phyloP scores from a whole-genome alignment of 2,888 invertebrate genomes.

The Eristalis pertinax region DNA sequence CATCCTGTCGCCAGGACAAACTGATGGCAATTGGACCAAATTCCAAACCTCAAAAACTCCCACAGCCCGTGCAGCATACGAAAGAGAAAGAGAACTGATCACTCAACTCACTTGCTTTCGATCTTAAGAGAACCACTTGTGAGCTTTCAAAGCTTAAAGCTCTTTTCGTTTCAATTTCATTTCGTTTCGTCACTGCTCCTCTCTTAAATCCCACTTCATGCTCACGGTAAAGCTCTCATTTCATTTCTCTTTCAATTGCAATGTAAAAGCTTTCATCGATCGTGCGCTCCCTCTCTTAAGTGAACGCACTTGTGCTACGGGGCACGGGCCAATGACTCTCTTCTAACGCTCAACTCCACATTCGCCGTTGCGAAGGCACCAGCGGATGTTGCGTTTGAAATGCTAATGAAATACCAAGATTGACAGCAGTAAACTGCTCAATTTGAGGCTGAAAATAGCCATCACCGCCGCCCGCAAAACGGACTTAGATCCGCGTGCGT shows the following conservation, averaged over 20 bases:
- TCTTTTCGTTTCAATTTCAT: background rate
- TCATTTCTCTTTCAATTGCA: background rate
- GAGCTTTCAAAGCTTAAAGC: background rate
- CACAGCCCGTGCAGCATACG: background rate
- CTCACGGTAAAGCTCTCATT: background rate
- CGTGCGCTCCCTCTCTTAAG: background rate
- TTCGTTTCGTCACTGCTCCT: background rate
- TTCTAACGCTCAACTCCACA: background rate
- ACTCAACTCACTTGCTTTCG: background rate
- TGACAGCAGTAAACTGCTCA: background rate
- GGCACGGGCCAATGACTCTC: background rate
- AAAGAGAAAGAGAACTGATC: background rate
- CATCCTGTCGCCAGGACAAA: background rate
- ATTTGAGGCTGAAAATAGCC: background rate
- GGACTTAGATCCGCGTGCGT: slow-evolving; percentile 28
- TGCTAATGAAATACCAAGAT: background rate
- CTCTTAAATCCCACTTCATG: background rate
- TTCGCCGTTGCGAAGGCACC: background rate
- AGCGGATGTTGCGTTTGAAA: background rate
- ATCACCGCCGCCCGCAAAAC: background rate
- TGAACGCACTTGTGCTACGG: background rate
- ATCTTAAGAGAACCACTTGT: background rate
- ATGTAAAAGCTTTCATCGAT: background rate
- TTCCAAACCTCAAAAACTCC: background rate
- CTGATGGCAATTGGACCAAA: background rate